Evolutionary conservation across 2,113 vertebrate genomes (phyloP).

Genomic region (Thamnophis sirtalis): DNA sequence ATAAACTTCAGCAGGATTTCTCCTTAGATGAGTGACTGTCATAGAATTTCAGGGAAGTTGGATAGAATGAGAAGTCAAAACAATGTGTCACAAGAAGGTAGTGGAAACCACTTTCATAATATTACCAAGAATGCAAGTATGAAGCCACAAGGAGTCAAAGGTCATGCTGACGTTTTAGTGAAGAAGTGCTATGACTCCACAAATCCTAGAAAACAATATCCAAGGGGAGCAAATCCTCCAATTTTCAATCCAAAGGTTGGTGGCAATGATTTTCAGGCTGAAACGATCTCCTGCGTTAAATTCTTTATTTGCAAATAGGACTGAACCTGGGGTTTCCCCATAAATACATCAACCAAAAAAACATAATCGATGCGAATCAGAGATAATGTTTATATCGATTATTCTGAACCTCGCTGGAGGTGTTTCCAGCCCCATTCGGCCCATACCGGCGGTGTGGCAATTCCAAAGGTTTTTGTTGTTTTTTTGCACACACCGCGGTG

Average conservation of each 20-base stretch:
- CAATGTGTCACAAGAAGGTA: neutral
- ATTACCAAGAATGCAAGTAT: neutral
- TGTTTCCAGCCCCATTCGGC: neutral
- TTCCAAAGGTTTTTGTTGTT: neutral
- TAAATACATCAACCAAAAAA: neutral
- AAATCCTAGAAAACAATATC: neutral
- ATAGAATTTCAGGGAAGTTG: neutral
- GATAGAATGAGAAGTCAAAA: neutral
- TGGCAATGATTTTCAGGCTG: neutral
- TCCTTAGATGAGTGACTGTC: neutral
- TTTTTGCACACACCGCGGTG: neutral
- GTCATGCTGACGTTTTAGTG: neutral
- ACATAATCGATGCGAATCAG: neutral
- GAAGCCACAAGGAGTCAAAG: neutral
- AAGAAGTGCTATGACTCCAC: neutral
- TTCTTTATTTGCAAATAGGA: neutral
- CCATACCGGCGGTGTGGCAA: neutral
- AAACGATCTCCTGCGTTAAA: neutral
- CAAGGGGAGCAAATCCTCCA: too few species aligned
- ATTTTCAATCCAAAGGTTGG: too few species aligned
- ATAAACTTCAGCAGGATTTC: neutral
- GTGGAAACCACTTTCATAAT: neutral
- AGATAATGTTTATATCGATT: neutral
- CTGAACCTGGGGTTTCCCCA: neutral
- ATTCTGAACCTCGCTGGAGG: neutral